Percentiles rank a stretch among this genome's conserved stretches.
Evolutionary conservation across 1,140 invertebrate species (phyloP).

Genomic region (Neodiprion pinetum): DNA sequence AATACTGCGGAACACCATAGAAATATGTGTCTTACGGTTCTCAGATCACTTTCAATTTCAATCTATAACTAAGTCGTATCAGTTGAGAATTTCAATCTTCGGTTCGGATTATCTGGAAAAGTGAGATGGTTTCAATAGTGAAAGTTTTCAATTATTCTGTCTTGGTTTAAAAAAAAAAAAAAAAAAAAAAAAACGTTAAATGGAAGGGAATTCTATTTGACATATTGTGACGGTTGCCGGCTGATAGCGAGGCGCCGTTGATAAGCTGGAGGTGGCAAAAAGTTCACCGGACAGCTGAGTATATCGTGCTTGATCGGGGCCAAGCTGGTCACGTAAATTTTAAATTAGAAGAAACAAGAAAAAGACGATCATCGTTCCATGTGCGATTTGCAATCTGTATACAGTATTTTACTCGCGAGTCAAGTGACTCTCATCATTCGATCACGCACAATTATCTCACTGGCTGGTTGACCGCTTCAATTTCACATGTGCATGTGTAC

Average conservation of each 20-base stretch:
- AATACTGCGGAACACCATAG: too few relatives aligned
- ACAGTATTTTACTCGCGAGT: neutral
- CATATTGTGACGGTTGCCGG: neutral
- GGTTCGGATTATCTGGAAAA: too few relatives aligned
- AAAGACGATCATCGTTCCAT: neutral
- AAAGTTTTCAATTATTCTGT: too few relatives aligned
- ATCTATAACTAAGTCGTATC: neutral
- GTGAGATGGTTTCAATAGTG: too few relatives aligned
- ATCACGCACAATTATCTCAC: neutral
- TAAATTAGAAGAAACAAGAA: neutral
- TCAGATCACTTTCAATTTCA: neutral
- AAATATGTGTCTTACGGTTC: too few relatives aligned
- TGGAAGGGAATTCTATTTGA: neutral
- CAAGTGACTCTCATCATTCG: neutral
- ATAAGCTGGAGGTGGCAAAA: neutral
- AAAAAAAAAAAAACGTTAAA: neutral
- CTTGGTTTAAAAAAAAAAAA: too few relatives aligned
- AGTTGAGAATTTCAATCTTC: neutral
- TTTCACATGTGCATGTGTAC: neutral
- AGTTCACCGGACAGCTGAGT: neutral
- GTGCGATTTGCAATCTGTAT: neutral
- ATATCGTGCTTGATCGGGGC: neutral
- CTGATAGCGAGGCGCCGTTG: neutral
- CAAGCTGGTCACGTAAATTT: neutral
- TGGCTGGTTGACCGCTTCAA: neutral